These are phyloP conservation scores for Lucilia cuprina DNA, from an alignment of 1,140 invertebrate species.

Conservation along the genomic window DNA sequence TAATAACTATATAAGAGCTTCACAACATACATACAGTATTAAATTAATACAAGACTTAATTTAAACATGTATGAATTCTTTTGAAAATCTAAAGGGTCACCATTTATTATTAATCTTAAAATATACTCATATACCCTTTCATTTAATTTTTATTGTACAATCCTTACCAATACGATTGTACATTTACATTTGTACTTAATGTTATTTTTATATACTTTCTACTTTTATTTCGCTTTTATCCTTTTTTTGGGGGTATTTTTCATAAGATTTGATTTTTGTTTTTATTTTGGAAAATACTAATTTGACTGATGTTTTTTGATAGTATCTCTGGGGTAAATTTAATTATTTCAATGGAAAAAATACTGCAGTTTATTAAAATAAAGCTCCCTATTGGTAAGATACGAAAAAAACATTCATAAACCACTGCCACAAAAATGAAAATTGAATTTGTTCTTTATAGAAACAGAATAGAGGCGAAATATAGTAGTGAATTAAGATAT, in stretches of 20 bases:
- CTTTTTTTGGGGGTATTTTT: background rate
- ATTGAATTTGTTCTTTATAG: background rate
- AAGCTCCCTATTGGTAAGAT: slow-evolving; percentile 27
- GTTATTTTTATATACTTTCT: background rate
- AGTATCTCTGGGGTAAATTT: slow-evolving; percentile 23
- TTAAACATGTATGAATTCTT: too few species aligned
- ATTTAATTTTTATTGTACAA: too few species aligned
- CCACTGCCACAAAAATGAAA: background rate
- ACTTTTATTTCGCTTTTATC: background rate
- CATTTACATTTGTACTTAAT: background rate
- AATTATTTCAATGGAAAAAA: slow-evolving; percentile 27
- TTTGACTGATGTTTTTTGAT: background rate
- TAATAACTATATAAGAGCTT: too few species aligned
- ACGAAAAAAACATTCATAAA: slow-evolving; percentile 16
- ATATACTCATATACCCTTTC: too few species aligned
- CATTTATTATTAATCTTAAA: too few species aligned
- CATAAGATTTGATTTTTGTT: background rate
- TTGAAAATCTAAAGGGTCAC: too few species aligned
- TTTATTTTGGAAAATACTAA: background rate
- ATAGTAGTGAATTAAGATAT: background rate
- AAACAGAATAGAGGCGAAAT: background rate
- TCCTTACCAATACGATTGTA: too few species aligned
- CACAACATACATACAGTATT: too few species aligned
- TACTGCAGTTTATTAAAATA: slow-evolving; percentile 35
- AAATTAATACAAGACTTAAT: too few species aligned